phyloP scores from a whole-genome alignment of 2,888 invertebrate genomes.

The Troides helena region DNA sequence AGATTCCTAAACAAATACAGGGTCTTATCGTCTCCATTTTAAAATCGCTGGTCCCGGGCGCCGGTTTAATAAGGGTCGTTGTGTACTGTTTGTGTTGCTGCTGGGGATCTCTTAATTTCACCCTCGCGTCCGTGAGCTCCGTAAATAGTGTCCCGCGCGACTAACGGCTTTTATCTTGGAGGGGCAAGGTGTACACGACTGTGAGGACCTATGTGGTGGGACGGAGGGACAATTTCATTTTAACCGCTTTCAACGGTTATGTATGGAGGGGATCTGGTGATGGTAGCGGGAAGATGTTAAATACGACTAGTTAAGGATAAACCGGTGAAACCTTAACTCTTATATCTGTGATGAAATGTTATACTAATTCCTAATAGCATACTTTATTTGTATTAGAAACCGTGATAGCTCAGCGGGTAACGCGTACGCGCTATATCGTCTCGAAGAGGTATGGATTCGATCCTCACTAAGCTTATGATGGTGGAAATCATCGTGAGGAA shows the following conservation, averaged over 20 bases:
- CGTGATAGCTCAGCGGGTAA: too few relatives aligned
- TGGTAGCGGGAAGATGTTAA: too few relatives aligned
- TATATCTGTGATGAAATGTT: too few relatives aligned
- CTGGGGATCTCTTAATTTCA: slow-evolving; percentile 72
- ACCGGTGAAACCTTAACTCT: too few relatives aligned
- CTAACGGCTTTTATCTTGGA: slow-evolving; percentile 40
- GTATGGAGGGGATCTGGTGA: too few relatives aligned
- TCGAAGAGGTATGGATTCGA: too few relatives aligned
- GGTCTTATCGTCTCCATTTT: slow-evolving; percentile 60
- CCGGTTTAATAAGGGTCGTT: slow-evolving; percentile 65
- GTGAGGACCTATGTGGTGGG: slow-evolving; percentile 8
- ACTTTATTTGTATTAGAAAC: too few relatives aligned
- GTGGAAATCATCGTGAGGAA: too few relatives aligned
- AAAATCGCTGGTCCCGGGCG: slow-evolving; percentile 47
- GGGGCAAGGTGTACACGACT: slow-evolving; percentile 32
- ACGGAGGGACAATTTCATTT: slow-evolving; percentile 11
- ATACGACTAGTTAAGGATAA: too few relatives aligned
- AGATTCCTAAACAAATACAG: slow-evolving; percentile 53
- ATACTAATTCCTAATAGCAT: too few relatives aligned
- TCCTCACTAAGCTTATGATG: too few relatives aligned
- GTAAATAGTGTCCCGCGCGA: slow-evolving; percentile 54
- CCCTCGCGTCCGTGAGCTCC: slow-evolving; percentile 53
- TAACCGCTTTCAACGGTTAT: slow-evolving; percentile 11
- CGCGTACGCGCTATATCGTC: too few relatives aligned
- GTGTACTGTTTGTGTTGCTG: slow-evolving; percentile 59